phyloP scores from a whole-genome alignment of 2,797 vertebrate species.

The Pogoniulus pusillus region DNA sequence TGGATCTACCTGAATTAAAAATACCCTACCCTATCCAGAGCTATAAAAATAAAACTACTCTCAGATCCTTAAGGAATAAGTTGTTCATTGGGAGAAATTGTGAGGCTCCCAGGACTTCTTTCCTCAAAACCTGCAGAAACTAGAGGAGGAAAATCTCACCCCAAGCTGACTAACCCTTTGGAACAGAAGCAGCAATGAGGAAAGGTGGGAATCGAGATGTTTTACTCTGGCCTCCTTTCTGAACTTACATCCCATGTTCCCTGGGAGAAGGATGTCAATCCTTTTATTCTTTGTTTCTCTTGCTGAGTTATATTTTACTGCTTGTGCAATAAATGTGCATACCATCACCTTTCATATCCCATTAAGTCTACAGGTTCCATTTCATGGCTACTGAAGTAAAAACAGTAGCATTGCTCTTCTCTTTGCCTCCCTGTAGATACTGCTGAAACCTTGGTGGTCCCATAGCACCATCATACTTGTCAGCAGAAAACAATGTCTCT shows the following conservation, averaged over 20 bases:
- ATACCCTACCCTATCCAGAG: background rate
- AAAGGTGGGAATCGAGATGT: background rate
- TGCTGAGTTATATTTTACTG: background rate
- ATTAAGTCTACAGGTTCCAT: slow-evolving; percentile 10
- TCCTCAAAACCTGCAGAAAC: background rate
- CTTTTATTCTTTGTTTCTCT: background rate
- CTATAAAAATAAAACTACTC: rapidly evolving
- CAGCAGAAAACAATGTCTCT: background rate
- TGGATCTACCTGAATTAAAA: background rate
- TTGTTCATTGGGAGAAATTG: background rate
- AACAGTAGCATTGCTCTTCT: background rate
- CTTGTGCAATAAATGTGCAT: background rate
- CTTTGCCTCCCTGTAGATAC: background rate
- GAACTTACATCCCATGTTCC: rapidly evolving
- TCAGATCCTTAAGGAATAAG: background rate
- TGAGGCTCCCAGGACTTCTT: background rate
- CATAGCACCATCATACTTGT: background rate
- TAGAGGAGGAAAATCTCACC: background rate
- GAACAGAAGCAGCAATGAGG: background rate
- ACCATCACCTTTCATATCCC: background rate
- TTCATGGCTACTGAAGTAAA: background rate
- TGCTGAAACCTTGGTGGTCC: background rate
- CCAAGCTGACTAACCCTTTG: background rate
- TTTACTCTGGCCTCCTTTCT: background rate
- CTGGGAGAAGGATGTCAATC: background rate